phyloP scores from a whole-genome alignment of 2,113 vertebrate genomes.

The Semnornis frantzii region DNA sequence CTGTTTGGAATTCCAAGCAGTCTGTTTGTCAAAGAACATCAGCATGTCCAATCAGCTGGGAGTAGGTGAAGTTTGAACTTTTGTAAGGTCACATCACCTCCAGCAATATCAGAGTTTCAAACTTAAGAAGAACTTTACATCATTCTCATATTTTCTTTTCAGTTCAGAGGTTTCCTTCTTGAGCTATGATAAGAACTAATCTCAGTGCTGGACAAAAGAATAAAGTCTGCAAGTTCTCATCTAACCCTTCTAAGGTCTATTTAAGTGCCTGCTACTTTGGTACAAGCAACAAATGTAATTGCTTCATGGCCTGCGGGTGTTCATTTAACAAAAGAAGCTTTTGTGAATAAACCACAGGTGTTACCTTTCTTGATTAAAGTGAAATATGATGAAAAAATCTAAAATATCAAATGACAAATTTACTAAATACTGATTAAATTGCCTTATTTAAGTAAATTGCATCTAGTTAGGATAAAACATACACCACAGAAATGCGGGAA shows the following conservation, averaged over 20 bases:
- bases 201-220: constrained; percentile 76
- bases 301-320: constrained; percentile 80
- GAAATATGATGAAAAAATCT: constrained; percentile 81
- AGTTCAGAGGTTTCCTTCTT: constrained; percentile 72
- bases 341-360: constrained; percentile 84
- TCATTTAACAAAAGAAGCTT: constrained; percentile 78
- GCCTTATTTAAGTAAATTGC: constrained; percentile 77
- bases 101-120: constrained; percentile 61
- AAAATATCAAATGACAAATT: constrained; percentile 77
- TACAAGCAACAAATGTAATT: constrained; percentile 83
- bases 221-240: constrained; percentile 72
- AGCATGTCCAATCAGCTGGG: neutral
- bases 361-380: constrained; percentile 80
- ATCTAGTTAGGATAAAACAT: constrained; percentile 69
- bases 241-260: constrained; percentile 72
- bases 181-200: constrained; percentile 76
- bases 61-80: constrained; percentile 49
- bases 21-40: constrained; percentile 1
- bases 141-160: constrained; percentile 66
- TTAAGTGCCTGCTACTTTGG: constrained; percentile 76
- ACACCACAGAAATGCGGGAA: constrained; percentile 54
- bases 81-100: constrained; percentile 50
- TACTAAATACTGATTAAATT: constrained; percentile 75
- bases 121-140: constrained; percentile 63
- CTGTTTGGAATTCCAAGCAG: neutral